Evolutionary conservation across 2,888 invertebrate genomes (phyloP), one percentile per base, ranked within the genome.

Genomic region (Lasioglossum marginatum): DNA sequence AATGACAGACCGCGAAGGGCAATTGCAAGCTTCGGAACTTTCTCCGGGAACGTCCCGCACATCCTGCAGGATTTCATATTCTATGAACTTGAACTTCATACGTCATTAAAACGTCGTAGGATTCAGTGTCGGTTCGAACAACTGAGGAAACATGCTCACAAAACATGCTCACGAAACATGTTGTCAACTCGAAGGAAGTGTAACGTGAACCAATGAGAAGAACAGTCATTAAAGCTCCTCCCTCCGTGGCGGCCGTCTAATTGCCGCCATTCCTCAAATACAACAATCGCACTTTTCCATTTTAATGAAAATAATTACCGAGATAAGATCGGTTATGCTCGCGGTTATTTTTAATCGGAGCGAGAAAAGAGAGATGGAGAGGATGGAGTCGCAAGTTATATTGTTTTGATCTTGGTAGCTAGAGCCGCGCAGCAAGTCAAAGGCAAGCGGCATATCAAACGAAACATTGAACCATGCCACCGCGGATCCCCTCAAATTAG

Each of bases 401-500:
- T 85, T 75, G 75, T 85, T 86, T 85, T 81, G 72, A 86, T 76
- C 81, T 76, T 37, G 78, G 71, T 81, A 45, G 71, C 72, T 76
- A 81, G 81, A 85, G 82, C 81, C 87, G 87, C 80, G 68, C 66
- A 60, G 37, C 71, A 77, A 85, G 83, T 75, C 87, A 82, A 89
- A 87, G 83, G 85, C 87, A 87, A 82, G 81, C 66, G 85, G 82
- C 87, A 77, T 86, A 81, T 87, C 88, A 83, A 85, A 87, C 78
- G 85, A 87, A 87, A 79, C 81, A 83, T 81, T 89, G 89, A 89
- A 88, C 89, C 89, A 72, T 88, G 87, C 81, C 87, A 87, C 66
- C 82, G 60, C 85, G 80, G 83, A 85, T 82, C 82, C 87, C 88
- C 86, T 88, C 89, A 87, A 91, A 92, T 91, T 91, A 90, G 90